Evolutionary conservation across 2,888 invertebrate species (phyloP).

Genomic region (Coenonympha glycerion): DNA sequence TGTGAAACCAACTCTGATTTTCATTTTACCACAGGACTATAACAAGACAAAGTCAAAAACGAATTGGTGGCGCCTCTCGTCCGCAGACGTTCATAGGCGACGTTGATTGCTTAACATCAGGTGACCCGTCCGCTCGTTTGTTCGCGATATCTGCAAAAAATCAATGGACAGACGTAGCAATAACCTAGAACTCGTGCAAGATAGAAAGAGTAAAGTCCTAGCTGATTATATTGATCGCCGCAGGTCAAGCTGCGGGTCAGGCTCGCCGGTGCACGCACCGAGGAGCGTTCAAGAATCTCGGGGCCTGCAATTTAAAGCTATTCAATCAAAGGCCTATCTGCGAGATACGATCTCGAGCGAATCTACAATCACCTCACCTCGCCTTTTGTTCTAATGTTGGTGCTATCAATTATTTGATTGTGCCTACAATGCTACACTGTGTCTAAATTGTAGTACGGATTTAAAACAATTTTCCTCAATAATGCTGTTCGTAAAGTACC

Average conservation of each 20-base stretch:
- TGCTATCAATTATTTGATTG: conserved; percentile 7
- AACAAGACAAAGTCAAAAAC: too few relatives aligned
- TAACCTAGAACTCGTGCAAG: not conserved
- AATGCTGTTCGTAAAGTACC: too few relatives aligned
- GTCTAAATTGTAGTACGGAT: too few relatives aligned
- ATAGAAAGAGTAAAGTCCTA: not conserved
- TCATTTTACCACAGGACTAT: too few relatives aligned
- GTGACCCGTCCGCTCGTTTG: too few relatives aligned
- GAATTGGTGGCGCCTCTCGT: too few relatives aligned
- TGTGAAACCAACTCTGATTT: too few relatives aligned
- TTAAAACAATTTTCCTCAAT: too few relatives aligned
- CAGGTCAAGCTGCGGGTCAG: conserved; percentile 38
- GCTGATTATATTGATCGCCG: conserved; percentile 28
- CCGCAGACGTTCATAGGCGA: too few relatives aligned
- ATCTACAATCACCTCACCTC: conserved; percentile 15
- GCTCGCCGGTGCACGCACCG: conserved; percentile 35
- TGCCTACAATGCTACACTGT: not conserved
- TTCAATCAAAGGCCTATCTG: conserved; percentile 44
- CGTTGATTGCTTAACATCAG: too few relatives aligned
- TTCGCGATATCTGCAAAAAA: too few relatives aligned
- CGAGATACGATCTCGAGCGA: conserved; percentile 23
- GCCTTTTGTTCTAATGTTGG: conserved; percentile 17
- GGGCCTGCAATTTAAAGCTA: conserved; percentile 48
- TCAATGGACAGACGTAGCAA: not conserved
- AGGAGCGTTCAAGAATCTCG: conserved; percentile 33